These are phyloP conservation scores for Tringa solitaria DNA, from an alignment of 2,113 vertebrate genomes.

Conservation along the genomic window DNA sequence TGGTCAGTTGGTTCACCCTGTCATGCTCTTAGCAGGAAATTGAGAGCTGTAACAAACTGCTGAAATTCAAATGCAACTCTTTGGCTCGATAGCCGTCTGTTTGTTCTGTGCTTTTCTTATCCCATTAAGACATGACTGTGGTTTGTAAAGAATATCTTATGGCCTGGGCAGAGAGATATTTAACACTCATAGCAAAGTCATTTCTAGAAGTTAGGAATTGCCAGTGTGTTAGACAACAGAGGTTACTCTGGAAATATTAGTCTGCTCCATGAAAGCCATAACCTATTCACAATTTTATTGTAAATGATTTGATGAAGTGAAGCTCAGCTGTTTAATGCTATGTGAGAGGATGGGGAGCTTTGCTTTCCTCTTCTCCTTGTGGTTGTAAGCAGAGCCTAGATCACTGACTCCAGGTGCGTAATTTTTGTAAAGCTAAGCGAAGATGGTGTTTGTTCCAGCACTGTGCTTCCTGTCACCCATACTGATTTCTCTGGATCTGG, in stretches of 20 bases:
- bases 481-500: not conserved
- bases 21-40: not conserved
- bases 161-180: not conserved
- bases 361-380: not conserved
- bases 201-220: not conserved
- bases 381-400: not conserved
- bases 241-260: not conserved
- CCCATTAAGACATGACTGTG: not conserved
- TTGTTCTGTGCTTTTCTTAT: not conserved
- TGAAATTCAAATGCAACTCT: not conserved
- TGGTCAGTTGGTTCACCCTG: not conserved
- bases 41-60: not conserved
- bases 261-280: not conserved
- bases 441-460: not conserved
- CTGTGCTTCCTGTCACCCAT: not conserved
- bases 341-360: not conserved
- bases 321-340: not conserved
- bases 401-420: not conserved
- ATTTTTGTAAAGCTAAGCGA: not conserved
- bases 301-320: not conserved
- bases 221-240: not conserved
- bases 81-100: not conserved
- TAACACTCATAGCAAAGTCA: not conserved
- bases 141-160: not conserved
- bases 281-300: rapidly evolving